Conservation (phyloP, 2,113 vertebrate species). For the Bos indicus region DNA sequence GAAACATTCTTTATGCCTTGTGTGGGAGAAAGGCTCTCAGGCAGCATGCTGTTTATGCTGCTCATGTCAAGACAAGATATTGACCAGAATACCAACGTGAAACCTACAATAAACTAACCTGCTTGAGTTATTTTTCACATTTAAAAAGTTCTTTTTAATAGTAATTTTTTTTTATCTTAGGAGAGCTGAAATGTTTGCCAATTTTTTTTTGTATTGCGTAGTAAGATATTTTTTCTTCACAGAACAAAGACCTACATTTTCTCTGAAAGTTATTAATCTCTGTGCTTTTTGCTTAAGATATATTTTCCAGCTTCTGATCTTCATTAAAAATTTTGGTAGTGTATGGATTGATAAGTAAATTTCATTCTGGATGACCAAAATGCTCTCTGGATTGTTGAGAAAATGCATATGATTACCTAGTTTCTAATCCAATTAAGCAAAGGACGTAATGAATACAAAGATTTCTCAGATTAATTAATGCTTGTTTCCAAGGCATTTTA, state of each 20-base stretch:
- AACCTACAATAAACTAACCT: neutral
- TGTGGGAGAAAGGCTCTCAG: neutral
- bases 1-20: neutral
- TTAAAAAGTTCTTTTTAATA: neutral
- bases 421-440: slow-evolving; percentile 1
- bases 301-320: neutral
- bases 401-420: neutral
- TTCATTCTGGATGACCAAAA: neutral
- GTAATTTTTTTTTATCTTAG: neutral
- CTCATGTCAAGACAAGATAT: neutral
- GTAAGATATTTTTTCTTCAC: neutral
- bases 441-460: neutral
- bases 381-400: neutral
- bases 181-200: neutral
- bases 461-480: neutral
- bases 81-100: neutral
- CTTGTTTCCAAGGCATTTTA: neutral
- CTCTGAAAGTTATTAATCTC: neutral
- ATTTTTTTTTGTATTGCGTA: neutral
- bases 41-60: neutral
- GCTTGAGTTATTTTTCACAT: neutral
- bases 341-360: neutral
- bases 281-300: slow-evolving; percentile 16
- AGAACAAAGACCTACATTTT: neutral
- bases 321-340: neutral